Conservation (phyloP, 2,888 invertebrate species). For the Stenchaetothrips biformis region DNA sequence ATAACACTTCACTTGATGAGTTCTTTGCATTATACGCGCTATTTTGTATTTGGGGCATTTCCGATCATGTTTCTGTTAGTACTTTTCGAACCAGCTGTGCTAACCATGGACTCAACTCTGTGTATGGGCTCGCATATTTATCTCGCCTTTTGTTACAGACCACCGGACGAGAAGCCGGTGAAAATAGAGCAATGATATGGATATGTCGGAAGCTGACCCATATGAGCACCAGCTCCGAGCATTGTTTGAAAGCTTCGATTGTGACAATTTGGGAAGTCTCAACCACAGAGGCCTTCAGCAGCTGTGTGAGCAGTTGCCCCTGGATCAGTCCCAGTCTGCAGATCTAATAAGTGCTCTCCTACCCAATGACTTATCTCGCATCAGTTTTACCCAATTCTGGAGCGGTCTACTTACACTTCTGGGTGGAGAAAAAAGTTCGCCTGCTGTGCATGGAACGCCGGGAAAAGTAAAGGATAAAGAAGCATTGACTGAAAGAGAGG, state of each 20-base stretch:
- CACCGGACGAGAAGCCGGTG: neutral
- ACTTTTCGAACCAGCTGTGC: too few species aligned
- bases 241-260: conserved; percentile 75
- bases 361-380: conserved; percentile 48
- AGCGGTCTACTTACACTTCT: conserved; percentile 67
- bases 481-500: conserved; percentile 39
- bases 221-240: conserved; percentile 76
- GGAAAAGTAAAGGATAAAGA: conserved; percentile 43
- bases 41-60: too few species aligned
- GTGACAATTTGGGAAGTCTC: conserved; percentile 62
- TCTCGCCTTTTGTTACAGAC: neutral
- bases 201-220: conserved; percentile 51
- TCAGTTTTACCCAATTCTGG: conserved; percentile 70
- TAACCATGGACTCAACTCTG: too few species aligned
- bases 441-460: neutral
- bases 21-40: too few species aligned
- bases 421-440: conserved; percentile 31
- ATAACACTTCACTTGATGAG: too few species aligned
- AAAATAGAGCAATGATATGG: conserved; percentile 32
- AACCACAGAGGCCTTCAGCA: conserved; percentile 61
- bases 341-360: conserved; percentile 55
- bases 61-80: too few species aligned
- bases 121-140: too few species aligned
- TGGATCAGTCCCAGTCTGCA: conserved; percentile 66
- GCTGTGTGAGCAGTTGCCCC: conserved; percentile 70